Evolutionary conservation across 2,113 vertebrate genomes (phyloP).

Genomic region (Poeciliopsis prolifica): DNA sequence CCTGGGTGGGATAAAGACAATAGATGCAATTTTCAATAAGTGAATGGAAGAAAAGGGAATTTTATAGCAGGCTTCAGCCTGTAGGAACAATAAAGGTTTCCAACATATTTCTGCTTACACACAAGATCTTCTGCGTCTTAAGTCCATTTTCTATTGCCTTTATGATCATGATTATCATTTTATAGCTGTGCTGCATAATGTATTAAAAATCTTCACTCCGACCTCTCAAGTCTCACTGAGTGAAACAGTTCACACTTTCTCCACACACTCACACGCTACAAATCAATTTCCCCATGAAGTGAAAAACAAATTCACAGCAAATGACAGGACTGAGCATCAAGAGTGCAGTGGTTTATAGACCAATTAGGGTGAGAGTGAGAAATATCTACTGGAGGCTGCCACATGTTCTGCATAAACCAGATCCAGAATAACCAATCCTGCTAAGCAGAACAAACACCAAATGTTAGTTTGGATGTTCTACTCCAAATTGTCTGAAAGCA

Average conservation of each 20-base stretch:
- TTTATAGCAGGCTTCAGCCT: background rate
- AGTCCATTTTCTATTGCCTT: background rate
- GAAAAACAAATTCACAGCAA: background rate
- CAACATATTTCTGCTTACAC: background rate
- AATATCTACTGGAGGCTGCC: background rate
- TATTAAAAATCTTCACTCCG: background rate
- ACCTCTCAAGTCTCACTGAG: background rate
- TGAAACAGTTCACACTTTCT: background rate
- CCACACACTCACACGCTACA: background rate
- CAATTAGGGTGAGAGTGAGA: background rate
- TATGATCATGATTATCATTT: background rate
- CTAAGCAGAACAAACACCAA: background rate
- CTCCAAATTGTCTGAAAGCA: background rate
- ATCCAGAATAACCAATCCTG: background rate
- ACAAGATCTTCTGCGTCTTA: background rate
- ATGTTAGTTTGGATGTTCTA: background rate
- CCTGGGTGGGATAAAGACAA: too few relatives aligned
- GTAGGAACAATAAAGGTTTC: background rate
- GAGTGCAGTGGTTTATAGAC: background rate
- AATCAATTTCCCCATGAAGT: background rate
- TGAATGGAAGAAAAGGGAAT: background rate
- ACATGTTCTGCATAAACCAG: background rate
- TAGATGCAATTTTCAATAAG: background rate
- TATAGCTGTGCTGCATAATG: background rate
- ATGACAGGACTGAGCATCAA: background rate